Percentiles rank a stretch among this genome's conserved stretches.
Evolutionary conservation across 53 echinoderm and acorn worm species (phyloP).

Genomic region (Paelopatides confundens): DNA sequence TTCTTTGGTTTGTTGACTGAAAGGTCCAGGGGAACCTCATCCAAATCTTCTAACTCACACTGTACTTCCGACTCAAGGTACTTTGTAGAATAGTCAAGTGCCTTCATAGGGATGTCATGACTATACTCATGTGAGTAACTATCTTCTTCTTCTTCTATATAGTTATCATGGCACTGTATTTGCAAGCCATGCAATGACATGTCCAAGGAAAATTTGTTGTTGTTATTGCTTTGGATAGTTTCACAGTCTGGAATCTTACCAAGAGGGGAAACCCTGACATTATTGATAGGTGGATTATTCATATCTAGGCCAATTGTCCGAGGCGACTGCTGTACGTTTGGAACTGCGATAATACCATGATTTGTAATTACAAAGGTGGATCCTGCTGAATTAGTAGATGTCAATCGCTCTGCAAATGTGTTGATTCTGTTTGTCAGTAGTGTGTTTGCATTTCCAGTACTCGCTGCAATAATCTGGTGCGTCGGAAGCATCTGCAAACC

Average conservation of each 20-base stretch:
- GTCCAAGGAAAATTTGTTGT: not conserved
- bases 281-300: not conserved
- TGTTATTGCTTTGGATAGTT: not conserved
- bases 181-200: not conserved
- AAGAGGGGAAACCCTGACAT: not conserved
- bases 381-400: not conserved
- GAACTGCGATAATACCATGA: constrained; percentile 19
- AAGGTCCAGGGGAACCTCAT: constrained; percentile 17
- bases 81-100: not conserved
- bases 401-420: not conserved
- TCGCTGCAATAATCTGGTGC: not conserved
- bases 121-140: not conserved
- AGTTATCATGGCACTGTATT: not conserved
- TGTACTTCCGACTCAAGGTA: not conserved
- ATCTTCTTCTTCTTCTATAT: not conserved
- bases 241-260: not conserved
- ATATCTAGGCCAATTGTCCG: not conserved
- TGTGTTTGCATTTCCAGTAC: not conserved
- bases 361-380: constrained; percentile 17
- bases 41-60: not conserved
- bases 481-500: not conserved
- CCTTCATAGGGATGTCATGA: not conserved
- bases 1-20: constrained; percentile 11
- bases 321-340: constrained; percentile 14
- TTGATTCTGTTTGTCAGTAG: not conserved